Base-by-base conservation (phyloP, 1,140 invertebrate species). In the Trachymyrmex septentrionalis region DNA sequence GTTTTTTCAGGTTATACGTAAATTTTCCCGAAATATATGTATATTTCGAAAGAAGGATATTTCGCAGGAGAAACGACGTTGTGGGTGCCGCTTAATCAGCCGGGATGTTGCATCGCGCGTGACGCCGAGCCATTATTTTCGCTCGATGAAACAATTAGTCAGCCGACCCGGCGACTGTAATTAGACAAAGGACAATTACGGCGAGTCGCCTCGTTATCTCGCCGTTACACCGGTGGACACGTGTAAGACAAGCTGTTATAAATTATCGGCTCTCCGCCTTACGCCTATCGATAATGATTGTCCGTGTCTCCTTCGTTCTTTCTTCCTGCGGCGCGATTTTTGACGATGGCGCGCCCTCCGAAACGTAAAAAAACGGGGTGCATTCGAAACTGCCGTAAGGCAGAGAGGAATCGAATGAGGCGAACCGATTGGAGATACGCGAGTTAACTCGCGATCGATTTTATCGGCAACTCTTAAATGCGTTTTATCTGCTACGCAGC, bases 121-220 rank as follows among this genome's bases (percentile, higher is more conserved):
- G 91, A 92, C 87, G 78, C 61, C 67, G 57, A n/a, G 86, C 91
- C 89, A 92, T 92, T 92, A 92, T 92, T 91, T 86, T 88, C 86
- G 69, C 77, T 85, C 85, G 89, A 92, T 90, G 91, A 92, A 92
- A 92, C 91, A 92, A 92, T 92, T 92, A 92, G 91, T 86, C 90
- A 89, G 73, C 76, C 27, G 48, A 67, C 55, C 66, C 57, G 75
- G 61, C 81, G 71, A 81, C 87, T 88, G 77, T 90, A 91, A 91
- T 91, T 90, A 91, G 85, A 88, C 89, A 91, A 90, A 86, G 87
- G 84, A 90, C 87, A 90, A 91, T 91, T 91, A 91, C 80, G 53
- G 61, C 66, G 69, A 80, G 44, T 89, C 85, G 85, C 80, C 80
- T 87, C 85, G 89, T 88, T 91, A 88, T 90, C 87, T 85, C 67